Evolutionary conservation across 92 coral and sea anemone genomes (phyloP), one percentile per base, ranked within the genome.

Genomic region (Anthopleura xanthogrammica): DNA sequence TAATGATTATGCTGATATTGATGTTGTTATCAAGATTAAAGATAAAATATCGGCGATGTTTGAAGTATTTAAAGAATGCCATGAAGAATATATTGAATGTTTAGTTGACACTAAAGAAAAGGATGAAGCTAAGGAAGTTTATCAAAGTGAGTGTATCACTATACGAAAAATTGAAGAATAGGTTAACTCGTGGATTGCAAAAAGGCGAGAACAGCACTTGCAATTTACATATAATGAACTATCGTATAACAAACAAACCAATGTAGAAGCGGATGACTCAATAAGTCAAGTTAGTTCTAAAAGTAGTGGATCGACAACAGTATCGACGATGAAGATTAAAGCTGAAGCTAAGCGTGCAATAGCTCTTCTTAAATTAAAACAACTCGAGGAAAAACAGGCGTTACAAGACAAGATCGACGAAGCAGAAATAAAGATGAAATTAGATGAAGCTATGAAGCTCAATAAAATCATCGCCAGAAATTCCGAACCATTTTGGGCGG

Each of bases 391-490:
- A 66, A 29, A 23, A 66, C 73, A 66, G 73, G 73, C 42, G 42
- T 66, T 66, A 66, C 70, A 62, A 62, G 70, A 62, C 16, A 23
- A 62, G 16, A 62, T 62, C 11, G 70, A 62, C 70, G 70, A 62
- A 62, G 70, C 16, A 62, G 70, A 62, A 62, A 5, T 62, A 62
- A 62, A 62, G 70, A 62, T 62, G 70, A 20, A 62, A 62, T 62
- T 62, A 62, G 70, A 62, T 16, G 70, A 62, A 62, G 77, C 77
- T 41, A 72, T 36, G 56, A 74, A 42, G 78, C 52, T 41, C 40
- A 74, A 74, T n/a, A 41, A n/a, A 74, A 74, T n/a, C n/a, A n/a
- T n/a, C n/a, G n/a, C n/a, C n/a, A n/a, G n/a, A n/a, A n/a, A n/a
- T n/a, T n/a, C n/a, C n/a, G n/a, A n/a, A n/a, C n/a, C n/a, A n/a